Conservation (phyloP, 2,113 vertebrate species). For the Acrocephalus arundinaceus region DNA sequence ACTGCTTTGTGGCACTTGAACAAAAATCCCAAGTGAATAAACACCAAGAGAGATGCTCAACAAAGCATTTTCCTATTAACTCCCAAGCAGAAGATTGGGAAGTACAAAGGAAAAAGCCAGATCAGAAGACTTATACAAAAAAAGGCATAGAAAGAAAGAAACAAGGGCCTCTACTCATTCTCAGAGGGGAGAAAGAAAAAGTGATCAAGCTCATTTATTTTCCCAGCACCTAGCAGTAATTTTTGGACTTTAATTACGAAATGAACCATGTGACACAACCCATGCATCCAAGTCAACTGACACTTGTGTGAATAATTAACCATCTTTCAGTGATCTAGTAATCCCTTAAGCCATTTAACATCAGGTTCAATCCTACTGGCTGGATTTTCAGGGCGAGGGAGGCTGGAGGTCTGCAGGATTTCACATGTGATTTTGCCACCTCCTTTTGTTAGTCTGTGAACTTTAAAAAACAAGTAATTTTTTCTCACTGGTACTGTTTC, state of each 20-base stretch:
- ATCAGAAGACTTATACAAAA: background rate
- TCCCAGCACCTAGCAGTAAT: background rate
- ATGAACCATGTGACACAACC: constrained; percentile 9
- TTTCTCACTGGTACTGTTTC: background rate
- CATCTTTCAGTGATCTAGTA: constrained; percentile 32
- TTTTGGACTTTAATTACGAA: constrained; percentile 18
- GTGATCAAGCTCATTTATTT: background rate
- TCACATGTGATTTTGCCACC: constrained; percentile 21
- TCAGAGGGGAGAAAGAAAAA: background rate
- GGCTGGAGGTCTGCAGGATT: constrained; percentile 17
- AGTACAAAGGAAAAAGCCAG: background rate
- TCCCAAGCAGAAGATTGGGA: background rate
- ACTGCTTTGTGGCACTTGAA: background rate
- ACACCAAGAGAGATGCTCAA: background rate
- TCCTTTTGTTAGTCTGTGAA: background rate
- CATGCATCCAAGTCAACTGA: constrained; percentile 13
- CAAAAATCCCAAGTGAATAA: background rate
- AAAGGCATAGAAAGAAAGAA: background rate
- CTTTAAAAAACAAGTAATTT: background rate
- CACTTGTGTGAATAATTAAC: constrained; percentile 56
- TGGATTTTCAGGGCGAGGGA: constrained; percentile 14
- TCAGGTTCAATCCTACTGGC: constrained; percentile 36
- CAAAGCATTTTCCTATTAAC: background rate
- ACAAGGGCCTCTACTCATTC: background rate
- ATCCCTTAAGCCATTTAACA: constrained; percentile 61